Evolutionary conservation across 2,888 invertebrate genomes (phyloP).

Genomic region (Papilio elwesi): DNA sequence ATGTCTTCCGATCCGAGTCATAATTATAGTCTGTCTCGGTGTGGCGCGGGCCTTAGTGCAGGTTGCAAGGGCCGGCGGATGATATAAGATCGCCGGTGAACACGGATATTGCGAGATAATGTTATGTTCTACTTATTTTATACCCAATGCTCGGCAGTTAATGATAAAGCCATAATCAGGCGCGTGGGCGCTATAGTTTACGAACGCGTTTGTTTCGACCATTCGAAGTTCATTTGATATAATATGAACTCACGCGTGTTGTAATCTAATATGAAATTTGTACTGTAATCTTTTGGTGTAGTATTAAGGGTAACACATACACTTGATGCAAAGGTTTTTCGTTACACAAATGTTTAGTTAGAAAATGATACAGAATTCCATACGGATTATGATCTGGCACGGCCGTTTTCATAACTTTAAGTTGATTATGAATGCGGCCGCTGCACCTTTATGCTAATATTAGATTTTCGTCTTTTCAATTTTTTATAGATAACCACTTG

Average conservation of each 20-base stretch:
- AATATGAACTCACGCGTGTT: background rate
- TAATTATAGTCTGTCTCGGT: constrained; percentile 43
- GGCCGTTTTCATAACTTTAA: too few relatives aligned
- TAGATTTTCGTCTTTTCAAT: too few relatives aligned
- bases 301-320: too few relatives aligned
- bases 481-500: too few relatives aligned
- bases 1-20: background rate
- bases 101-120: constrained; percentile 72
- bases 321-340: background rate
- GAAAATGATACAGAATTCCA: too few relatives aligned
- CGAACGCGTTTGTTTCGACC: constrained; percentile 53
- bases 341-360: too few relatives aligned
- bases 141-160: constrained; percentile 59
- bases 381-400: too few relatives aligned
- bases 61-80: constrained; percentile 60
- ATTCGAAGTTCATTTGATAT: constrained; percentile 46
- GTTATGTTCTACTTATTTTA: constrained; percentile 68
- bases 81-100: constrained; percentile 68
- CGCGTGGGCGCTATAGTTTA: constrained; percentile 64
- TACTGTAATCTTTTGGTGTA: too few relatives aligned
- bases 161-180: constrained; percentile 60
- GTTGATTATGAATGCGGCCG: too few relatives aligned
- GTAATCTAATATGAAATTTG: background rate
- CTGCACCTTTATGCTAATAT: too few relatives aligned
- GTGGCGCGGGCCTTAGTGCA: constrained; percentile 52